phyloP scores from a whole-genome alignment of 1,140 invertebrate genomes.

The Dendrolimus kikuchii region DNA sequence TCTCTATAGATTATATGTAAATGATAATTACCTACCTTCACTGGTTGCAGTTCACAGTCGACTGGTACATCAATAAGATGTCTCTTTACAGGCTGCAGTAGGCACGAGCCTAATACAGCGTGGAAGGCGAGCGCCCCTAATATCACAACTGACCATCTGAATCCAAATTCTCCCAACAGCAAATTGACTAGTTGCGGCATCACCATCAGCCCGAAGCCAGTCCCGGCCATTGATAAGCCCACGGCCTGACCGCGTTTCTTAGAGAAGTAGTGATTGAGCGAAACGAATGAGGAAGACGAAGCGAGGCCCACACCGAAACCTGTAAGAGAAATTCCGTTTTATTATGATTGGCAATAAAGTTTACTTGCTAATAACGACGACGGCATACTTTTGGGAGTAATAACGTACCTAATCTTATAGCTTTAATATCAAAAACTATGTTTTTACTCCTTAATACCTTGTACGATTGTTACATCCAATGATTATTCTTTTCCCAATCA shows the following conservation, averaged over 20 bases:
- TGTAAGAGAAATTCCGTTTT: conserved; percentile 38
- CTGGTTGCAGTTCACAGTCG: conserved; percentile 73
- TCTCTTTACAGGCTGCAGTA: conserved; percentile 79
- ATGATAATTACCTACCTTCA: conserved; percentile 43
- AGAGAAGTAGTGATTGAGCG: conserved; percentile 82
- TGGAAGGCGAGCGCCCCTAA: conserved; percentile 79
- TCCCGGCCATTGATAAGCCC: conserved; percentile 82
- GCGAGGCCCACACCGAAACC: conserved; percentile 81
- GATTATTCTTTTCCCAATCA: too few species aligned
- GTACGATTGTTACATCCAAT: too few species aligned
- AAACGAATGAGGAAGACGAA: conserved; percentile 80
- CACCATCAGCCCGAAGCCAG: conserved; percentile 81
- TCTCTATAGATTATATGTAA: too few species aligned
- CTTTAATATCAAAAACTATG: too few species aligned
- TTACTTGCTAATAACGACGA: too few species aligned
- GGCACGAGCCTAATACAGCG: conserved; percentile 76
- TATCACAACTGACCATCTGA: conserved; percentile 78
- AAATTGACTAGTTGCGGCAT: conserved; percentile 81
- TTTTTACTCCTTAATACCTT: too few species aligned
- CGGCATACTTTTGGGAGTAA: too few species aligned
- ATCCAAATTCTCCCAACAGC: conserved; percentile 74
- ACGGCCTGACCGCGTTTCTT: conserved; percentile 83
- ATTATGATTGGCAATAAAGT: too few species aligned
- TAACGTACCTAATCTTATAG: too few species aligned
- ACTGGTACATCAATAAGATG: conserved; percentile 75